These are phyloP conservation scores for Lasioglossum lativentre DNA, from an alignment of 2,888 invertebrate genomes.

Conservation along the genomic window DNA sequence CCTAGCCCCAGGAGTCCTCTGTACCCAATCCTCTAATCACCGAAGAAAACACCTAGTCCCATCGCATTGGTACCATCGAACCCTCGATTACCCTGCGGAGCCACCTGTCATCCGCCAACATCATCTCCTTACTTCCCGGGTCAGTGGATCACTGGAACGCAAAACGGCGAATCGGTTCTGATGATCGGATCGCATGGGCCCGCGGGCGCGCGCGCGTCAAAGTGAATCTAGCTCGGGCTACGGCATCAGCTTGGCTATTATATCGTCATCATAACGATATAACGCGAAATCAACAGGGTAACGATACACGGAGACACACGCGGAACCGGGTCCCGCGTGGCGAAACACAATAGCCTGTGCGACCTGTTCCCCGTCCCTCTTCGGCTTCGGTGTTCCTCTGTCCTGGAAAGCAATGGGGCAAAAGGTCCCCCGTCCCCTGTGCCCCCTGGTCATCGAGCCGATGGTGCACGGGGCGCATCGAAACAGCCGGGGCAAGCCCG, in stretches of 20 bases:
- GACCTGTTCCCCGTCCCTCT: conserved; percentile 57
- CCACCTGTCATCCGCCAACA: not conserved
- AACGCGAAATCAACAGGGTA: conserved; percentile 83
- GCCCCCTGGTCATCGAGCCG: conserved; percentile 31
- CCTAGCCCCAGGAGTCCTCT: too few relatives aligned
- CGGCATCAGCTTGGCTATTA: conserved; percentile 81
- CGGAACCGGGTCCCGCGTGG: conserved; percentile 77
- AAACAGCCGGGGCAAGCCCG: conserved; percentile 69
- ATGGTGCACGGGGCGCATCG: conserved; percentile 39
- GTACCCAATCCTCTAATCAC: not conserved
- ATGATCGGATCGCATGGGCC: conserved; percentile 1
- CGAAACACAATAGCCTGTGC: conserved; percentile 78
- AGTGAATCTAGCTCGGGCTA: conserved; percentile 77
- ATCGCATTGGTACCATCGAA: not conserved
- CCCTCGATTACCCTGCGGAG: not conserved
- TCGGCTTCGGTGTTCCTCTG: conserved; percentile 38
- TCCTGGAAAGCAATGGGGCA: conserved; percentile 34
- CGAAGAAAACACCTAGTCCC: not conserved
- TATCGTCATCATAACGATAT: conserved; percentile 84
- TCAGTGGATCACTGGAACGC: not conserved
- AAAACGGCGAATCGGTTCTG: not conserved
- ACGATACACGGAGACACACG: conserved; percentile 70
- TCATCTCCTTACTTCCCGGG: not conserved
- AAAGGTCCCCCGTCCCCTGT: conserved; percentile 30
- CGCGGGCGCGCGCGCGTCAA: conserved; percentile 53